phyloP scores from a whole-genome alignment of 2,888 invertebrate genomes.

The Hemicrepidius hirtus region DNA sequence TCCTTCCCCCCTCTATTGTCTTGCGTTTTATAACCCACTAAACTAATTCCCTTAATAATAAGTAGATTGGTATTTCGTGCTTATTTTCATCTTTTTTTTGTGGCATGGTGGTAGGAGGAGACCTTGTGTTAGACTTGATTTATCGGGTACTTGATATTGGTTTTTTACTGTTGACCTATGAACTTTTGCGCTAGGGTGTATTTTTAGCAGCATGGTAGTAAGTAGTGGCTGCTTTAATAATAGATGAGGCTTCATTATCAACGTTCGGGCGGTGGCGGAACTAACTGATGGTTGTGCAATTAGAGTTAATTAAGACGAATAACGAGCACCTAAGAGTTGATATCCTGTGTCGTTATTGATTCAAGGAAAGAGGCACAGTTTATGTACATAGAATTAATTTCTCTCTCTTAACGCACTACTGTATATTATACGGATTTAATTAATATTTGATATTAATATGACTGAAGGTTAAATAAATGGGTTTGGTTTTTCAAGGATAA shows the following conservation, averaged over 20 bases:
- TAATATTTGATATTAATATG: not conserved
- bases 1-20: too few species aligned
- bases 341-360: constrained; percentile 21
- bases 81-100: constrained; percentile 11
- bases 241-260: constrained; percentile 30
- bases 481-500: not conserved
- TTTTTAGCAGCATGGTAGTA: constrained; percentile 36
- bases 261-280: constrained; percentile 26
- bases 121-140: not conserved
- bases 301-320: constrained; percentile 24
- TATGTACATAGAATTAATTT: constrained; percentile 25
- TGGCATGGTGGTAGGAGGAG: constrained; percentile 6
- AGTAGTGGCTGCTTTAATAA: constrained; percentile 24
- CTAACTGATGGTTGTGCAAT: constrained; percentile 32
- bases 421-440: constrained; percentile 1
- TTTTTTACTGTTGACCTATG: constrained; percentile 39
- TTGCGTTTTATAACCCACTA: not conserved
- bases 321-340: constrained; percentile 27
- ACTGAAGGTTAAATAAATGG: not conserved
- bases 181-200: constrained; percentile 33
- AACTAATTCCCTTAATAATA: constrained; percentile 7
- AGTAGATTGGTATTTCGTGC: constrained; percentile 2
- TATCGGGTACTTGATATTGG: constrained; percentile 30
- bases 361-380: constrained; percentile 5
- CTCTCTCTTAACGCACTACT: not conserved